Base-by-base conservation (phyloP, 1,140 invertebrate species). In the Macrosteles quadrilineatus region DNA sequence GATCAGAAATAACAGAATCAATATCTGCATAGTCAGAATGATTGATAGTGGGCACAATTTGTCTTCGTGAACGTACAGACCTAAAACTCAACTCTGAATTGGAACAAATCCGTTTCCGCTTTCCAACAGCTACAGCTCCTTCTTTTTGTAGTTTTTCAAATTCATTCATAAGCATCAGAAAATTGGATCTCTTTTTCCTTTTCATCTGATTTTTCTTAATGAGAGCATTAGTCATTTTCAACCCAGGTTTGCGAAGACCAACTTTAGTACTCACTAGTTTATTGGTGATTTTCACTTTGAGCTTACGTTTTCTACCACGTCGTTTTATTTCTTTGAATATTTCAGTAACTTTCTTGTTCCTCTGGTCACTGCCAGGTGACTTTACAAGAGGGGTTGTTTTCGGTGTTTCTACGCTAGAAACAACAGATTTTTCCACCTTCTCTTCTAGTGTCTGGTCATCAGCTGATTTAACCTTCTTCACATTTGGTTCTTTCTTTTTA, bases 291-390 rank as follows among this genome's bases (percentile, higher is more conserved):
- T 43, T 36, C 17, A 29, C 40, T 66, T 25, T 66, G 2, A 17
- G 4, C 21, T 55, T 68, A 23, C 67, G 66, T 19, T 69, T 69
- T 23, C 36, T 43, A 11, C 67, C 50, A 9, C 45, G n/a, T 62
- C 23, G 14, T 19, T 40, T 65, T 2, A 65, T 27, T 59, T 65
- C 63, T 21, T 65, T 45, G 25, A 45, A 40, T 2, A 40, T 65
- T 9, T 65, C 63, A 14, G 40, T 12, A 9, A 65, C 63, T 40
- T 65, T 45, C 21, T 36, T 69, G 17, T 43, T 69, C 29, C 36
- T 69, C 25, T 29, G 1, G n/a, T 4, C 14, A 12, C 31, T 27
- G 9, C 63, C 23, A 25, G 12, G 32, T 19, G 47, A 55, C 21
- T 57, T 68, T 21, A 30, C 25, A 66, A 31, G 27, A 36, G 32